Conservation (phyloP, 2,888 invertebrate genomes). For the Morpho deidamia region DNA sequence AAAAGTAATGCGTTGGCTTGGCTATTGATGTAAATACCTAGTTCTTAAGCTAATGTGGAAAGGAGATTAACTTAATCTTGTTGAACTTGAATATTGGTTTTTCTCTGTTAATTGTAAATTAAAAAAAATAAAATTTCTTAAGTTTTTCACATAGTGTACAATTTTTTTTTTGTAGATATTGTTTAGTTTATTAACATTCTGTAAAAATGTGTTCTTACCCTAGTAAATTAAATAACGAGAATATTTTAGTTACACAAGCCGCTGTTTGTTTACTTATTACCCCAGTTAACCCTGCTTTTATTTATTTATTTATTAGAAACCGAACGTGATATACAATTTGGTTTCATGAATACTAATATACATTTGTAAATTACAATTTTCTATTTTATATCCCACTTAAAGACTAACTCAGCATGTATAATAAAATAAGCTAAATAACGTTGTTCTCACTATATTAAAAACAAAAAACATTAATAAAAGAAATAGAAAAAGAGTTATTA, state of each 20-base stretch:
- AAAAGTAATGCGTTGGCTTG: neutral
- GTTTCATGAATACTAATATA: no score
- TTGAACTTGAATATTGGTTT: slow-evolving; percentile 71
- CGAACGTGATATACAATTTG: no score
- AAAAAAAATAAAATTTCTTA: slow-evolving; percentile 56
- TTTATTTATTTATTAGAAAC: neutral
- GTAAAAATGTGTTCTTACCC: slow-evolving; percentile 79
- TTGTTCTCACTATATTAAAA: no score
- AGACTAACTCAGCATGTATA: no score
- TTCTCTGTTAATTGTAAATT: slow-evolving; percentile 74
- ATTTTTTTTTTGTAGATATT: slow-evolving; percentile 74
- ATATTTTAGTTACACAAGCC: slow-evolving; percentile 75
- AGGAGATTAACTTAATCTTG: slow-evolving; percentile 72
- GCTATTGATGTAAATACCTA: slow-evolving; percentile 61
- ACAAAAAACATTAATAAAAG: no score
- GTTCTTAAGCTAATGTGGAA: slow-evolving; percentile 46
- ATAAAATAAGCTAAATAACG: no score
- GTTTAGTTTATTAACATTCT: slow-evolving; percentile 76
- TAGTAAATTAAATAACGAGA: slow-evolving; percentile 79
- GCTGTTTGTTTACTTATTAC: slow-evolving; percentile 44
- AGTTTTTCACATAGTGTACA: slow-evolving; percentile 76
- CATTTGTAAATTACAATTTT: no score
- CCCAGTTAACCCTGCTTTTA: neutral
- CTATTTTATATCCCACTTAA: no score
- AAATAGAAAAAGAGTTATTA: no score